Base-by-base conservation (phyloP, 2,797 vertebrate genomes). In the Pangasius sanitwongsei region DNA sequence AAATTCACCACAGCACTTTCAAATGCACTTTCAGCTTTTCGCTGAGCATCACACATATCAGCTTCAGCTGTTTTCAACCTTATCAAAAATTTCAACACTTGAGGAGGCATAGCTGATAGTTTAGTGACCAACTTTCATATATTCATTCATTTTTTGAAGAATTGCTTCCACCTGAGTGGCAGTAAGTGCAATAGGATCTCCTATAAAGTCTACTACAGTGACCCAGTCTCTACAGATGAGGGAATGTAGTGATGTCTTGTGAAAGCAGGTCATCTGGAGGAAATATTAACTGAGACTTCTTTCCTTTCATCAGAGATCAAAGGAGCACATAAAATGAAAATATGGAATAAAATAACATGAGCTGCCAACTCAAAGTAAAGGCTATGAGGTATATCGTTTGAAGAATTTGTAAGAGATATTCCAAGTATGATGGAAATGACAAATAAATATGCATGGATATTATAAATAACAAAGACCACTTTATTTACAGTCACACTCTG, bases 291-390 rank as follows among this genome's bases (percentile, higher is more conserved):
- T 55, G 44, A 81, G 81, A 81, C 20, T 16, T 67, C 23, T 57
- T 87, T 55, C 61, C 59, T 87, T 87, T 87, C 86, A 87, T 87
- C 86, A 53, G n/a, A 77, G 25, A 87, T 87, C 74, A 87, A 86
- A 78, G 59, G 41, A 50, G 2, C 20, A 25, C 48, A 34, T 70
- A 55, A 85, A 70, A 85, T 53, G 48, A 23, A 50, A 85, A 53
- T 85, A 50, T 85, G 65, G 65, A 69, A 34, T 70, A 55, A 70
- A 85, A 70, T 55, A 70, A 16, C 37, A 65, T 18, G n/a, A 69
- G 63, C 63, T 53, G 81, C 12, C 57, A 48, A 48, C 59, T 65
- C 59, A 55, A 70, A 53, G 65, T 34, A 50, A 18, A 69, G 20
- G 65, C 11, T 23, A 85, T 67, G 28, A 67, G 28, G 28, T 25